Percentiles rank a stretch among this genome's conserved stretches.
These are phyloP conservation scores for Rhinoderma darwinii DNA, from an alignment of 2,113 vertebrate species.

Conservation along the genomic window DNA sequence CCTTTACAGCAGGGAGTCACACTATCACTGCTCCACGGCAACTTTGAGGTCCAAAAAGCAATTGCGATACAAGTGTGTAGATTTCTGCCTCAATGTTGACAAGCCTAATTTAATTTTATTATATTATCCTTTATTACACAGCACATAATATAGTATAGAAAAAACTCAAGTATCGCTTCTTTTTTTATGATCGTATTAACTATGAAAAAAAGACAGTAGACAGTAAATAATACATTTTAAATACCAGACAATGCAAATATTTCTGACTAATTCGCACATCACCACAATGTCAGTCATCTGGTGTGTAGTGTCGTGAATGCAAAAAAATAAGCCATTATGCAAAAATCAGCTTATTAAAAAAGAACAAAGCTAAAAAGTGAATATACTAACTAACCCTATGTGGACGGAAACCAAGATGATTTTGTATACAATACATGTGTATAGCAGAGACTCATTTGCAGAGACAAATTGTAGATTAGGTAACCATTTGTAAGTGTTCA, in stretches of 20 bases:
- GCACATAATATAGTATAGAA: too few relatives aligned
- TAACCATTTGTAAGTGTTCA: conserved; percentile 27
- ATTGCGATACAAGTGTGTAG: too few relatives aligned
- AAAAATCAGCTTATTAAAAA: conserved; percentile 47
- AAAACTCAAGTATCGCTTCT: too few relatives aligned
- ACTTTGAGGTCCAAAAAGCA: too few relatives aligned
- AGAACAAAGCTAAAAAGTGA: not conserved
- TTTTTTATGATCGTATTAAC: conserved; percentile 34
- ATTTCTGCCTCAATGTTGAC: too few relatives aligned
- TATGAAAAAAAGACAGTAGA: conserved; percentile 54
- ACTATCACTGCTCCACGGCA: too few relatives aligned
- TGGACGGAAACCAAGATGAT: conserved; percentile 18
- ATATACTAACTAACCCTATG: conserved; percentile 5
- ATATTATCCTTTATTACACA: too few relatives aligned
- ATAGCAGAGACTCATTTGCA: conserved; percentile 18
- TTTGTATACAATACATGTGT: conserved; percentile 29
- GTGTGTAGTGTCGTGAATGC: conserved; percentile 32
- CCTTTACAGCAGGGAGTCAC: too few relatives aligned
- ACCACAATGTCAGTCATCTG: not conserved
- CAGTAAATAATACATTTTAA: conserved; percentile 59
- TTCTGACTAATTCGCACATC: conserved; percentile 15
- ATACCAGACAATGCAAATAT: conserved; percentile 54
- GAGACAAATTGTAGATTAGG: conserved; percentile 40
- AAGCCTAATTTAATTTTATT: too few relatives aligned
- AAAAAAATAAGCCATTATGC: conserved; percentile 46